Evolutionary conservation across 1,140 invertebrate species (phyloP).

Genomic region (Laupala kohalensis): DNA sequence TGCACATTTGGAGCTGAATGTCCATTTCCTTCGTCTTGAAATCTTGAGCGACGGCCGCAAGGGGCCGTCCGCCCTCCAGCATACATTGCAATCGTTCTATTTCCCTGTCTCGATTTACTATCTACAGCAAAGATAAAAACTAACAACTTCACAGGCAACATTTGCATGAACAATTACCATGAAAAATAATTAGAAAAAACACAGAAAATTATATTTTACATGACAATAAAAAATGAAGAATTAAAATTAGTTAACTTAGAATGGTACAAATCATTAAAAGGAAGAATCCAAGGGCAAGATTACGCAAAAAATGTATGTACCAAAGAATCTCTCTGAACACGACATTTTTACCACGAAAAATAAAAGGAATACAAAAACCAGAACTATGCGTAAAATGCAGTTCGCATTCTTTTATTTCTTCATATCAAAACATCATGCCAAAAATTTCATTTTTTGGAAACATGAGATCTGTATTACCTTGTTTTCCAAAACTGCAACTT

Average conservation of each 20-base stretch:
- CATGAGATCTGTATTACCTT: slow-evolving; percentile 4
- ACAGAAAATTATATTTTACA: neutral
- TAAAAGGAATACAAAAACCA: neutral
- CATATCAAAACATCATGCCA: neutral
- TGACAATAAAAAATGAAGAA: neutral
- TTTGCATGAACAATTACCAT: neutral
- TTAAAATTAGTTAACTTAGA: neutral
- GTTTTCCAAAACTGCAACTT: slow-evolving; percentile 4
- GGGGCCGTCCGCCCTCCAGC: slow-evolving; percentile 45
- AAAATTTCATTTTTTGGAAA: neutral
- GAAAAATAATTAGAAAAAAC: neutral
- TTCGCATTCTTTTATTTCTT: neutral
- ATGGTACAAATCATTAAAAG: neutral
- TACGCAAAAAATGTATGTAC: neutral
- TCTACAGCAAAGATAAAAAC: neutral
- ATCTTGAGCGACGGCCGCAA: slow-evolving; percentile 38
- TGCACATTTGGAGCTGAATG: slow-evolving; percentile 18
- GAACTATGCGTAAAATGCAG: neutral
- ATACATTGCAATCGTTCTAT: slow-evolving; percentile 43
- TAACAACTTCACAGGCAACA: too few species aligned
- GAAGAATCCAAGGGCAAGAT: neutral
- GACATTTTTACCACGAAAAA: neutral
- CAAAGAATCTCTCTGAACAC: neutral
- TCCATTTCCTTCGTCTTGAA: slow-evolving; percentile 34
- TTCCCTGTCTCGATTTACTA: slow-evolving; percentile 39